Base-by-base conservation (phyloP, 1,140 invertebrate genomes). In the Drosophila setifemur region DNA sequence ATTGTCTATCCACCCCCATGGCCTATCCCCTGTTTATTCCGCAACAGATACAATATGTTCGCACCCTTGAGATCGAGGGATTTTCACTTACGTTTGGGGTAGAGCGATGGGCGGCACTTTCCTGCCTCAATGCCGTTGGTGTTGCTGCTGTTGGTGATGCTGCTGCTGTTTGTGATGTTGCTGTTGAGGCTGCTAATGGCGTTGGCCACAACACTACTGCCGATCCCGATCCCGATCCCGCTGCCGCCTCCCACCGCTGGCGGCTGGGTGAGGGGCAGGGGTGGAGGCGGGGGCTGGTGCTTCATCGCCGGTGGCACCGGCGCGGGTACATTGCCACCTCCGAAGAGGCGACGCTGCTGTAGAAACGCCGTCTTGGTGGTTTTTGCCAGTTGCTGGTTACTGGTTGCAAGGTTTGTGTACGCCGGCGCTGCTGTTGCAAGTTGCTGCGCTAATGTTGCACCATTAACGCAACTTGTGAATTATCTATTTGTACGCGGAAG, bases 11-110 rank as follows among this genome's bases (percentile, higher is more conserved):
- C n/a, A n/a, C n/a, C n/a, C n/a, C n/a, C n/a, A n/a, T n/a, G n/a
- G n/a, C n/a, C n/a, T n/a, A n/a, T n/a, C n/a, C n/a, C n/a, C n/a
- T n/a, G n/a, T n/a, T n/a, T n/a, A n/a, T n/a, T n/a, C n/a, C n/a
- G n/a, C n/a, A n/a, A n/a, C n/a, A n/a, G n/a, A n/a, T n/a, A n/a
- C n/a, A n/a, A 18, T 3, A 5, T 37, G 26, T 37, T 21, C 2
- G 44, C 57, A 48, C 42, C 57, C 31, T 44, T 21, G 11, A 28
- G 12, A 6, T 0, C 1, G 23, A 33, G 31, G 31, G 11, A 4
- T 11, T 14, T 60, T 57, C 60, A 85, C 81, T 85, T 52, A 85
- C 81, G 81, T 86, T 85, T 85, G 8, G 81, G 81, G 58, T 75
- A 85, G 39, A 85, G 43, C 16, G 82, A 43, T 40, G 81, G 81